Percentiles rank a stretch among this genome's conserved stretches.
These are phyloP conservation scores for Eilema depressum DNA, from an alignment of 2,888 invertebrate species.

Conservation along the genomic window DNA sequence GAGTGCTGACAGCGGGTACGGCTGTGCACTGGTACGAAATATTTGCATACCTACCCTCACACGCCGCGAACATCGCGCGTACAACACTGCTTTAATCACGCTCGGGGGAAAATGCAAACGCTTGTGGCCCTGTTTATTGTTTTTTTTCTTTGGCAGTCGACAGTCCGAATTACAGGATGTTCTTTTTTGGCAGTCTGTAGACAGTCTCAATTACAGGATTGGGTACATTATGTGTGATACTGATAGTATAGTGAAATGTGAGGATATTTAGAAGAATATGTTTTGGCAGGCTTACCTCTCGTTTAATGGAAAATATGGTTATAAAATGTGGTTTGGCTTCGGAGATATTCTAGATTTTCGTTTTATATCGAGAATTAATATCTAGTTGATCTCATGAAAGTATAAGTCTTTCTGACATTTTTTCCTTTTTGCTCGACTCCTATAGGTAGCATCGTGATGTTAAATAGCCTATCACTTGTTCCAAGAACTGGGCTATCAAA, in stretches of 20 bases:
- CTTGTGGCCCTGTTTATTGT: conserved; percentile 10
- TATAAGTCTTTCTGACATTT: too few relatives aligned
- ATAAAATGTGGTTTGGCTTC: background rate
- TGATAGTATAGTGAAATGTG: background rate
- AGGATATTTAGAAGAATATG: background rate
- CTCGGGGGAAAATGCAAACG: conserved; percentile 38
- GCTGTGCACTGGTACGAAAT: conserved; percentile 34
- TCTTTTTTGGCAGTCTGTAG: background rate
- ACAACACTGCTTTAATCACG: conserved; percentile 44
- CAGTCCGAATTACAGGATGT: background rate
- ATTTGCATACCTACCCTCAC: conserved; percentile 44
- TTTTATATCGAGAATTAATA: too few relatives aligned
- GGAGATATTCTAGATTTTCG: background rate
- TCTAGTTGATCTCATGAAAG: too few relatives aligned
- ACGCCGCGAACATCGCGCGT: conserved; percentile 10
- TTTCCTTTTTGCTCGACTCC: too few relatives aligned
- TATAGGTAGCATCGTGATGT: too few relatives aligned
- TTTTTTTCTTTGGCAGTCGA: background rate
- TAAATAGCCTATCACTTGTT: too few relatives aligned
- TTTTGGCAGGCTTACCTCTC: background rate
- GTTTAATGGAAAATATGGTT: background rate
- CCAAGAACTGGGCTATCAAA: too few relatives aligned
- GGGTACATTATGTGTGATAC: background rate
- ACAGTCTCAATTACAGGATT: background rate
- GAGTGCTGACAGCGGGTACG: conserved; percentile 44